phyloP scores from a whole-genome alignment of 2,113 vertebrate genomes.

The Heterocephalus glaber region DNA sequence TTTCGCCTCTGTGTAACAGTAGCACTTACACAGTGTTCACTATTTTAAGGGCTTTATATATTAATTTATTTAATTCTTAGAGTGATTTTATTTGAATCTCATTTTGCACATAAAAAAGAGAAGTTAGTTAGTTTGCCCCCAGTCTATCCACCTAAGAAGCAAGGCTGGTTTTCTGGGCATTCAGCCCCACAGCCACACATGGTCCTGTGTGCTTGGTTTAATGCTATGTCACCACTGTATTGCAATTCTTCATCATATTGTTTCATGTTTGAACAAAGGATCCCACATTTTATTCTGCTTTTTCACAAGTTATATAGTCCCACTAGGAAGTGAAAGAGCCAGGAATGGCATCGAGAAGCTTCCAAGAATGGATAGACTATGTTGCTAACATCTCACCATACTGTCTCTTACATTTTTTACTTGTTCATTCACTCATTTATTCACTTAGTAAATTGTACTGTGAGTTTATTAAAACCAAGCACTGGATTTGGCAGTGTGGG shows the following conservation, averaged over 20 bases:
- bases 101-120: background rate
- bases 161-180: background rate
- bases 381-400: background rate
- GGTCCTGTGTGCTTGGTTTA: background rate
- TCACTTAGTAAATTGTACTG: background rate
- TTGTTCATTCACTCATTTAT: background rate
- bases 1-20: background rate
- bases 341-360: background rate
- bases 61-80: background rate
- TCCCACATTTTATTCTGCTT: background rate
- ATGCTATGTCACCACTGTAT: background rate
- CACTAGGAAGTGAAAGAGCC: background rate
- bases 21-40: background rate
- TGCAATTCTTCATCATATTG: background rate
- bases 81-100: constrained; percentile 8
- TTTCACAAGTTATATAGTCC: background rate
- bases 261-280: background rate
- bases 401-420: background rate
- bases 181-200: background rate
- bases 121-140: background rate
- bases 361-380: background rate
- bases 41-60: background rate
- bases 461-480: background rate
- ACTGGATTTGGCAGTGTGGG: background rate
- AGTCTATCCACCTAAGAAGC: background rate